phyloP scores from a whole-genome alignment of 2,888 invertebrate species.

The Neuroscelio doddi region DNA sequence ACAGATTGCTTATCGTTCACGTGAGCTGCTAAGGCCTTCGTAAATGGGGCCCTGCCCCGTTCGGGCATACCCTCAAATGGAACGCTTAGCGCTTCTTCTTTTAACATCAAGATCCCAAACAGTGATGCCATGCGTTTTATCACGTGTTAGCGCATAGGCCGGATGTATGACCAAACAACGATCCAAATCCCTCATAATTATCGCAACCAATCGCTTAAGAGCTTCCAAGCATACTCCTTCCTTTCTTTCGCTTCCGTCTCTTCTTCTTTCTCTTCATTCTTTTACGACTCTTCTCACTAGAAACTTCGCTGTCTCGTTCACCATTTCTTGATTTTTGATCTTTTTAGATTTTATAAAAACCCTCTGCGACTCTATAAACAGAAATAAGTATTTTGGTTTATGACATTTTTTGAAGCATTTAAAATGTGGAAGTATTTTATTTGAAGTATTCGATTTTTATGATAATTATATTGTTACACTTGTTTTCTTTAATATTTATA shows the following conservation, averaged over 20 bases:
- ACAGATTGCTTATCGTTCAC: constrained; percentile 36
- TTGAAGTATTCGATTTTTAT: too few relatives aligned
- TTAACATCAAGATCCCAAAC: too few relatives aligned
- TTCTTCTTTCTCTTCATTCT: constrained; percentile 21
- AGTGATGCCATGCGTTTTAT: not conserved
- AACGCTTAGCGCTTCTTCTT: constrained; percentile 34
- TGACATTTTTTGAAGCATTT: too few relatives aligned
- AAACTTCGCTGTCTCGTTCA: constrained; percentile 5
- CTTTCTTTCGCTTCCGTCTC: constrained; percentile 8
- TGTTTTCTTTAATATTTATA: too few relatives aligned
- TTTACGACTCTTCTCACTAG: constrained; percentile 1
- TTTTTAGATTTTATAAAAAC: not conserved
- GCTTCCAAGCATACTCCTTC: constrained; percentile 14
- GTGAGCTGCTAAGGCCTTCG: constrained; percentile 50
- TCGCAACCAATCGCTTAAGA: not conserved
- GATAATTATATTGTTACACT: too few relatives aligned
- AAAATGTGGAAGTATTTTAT: too few relatives aligned
- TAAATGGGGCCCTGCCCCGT: constrained; percentile 53
- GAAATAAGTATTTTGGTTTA: too few relatives aligned
- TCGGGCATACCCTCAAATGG: constrained; percentile 60
- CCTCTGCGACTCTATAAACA: not conserved
- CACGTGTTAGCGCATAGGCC: not conserved
- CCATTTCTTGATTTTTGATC: not conserved
- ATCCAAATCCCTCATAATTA: constrained; percentile 11
- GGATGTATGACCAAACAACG: constrained; percentile 1